Evolutionary conservation across 2,113 vertebrate genomes (phyloP).

Genomic region (Falco punctatus): DNA sequence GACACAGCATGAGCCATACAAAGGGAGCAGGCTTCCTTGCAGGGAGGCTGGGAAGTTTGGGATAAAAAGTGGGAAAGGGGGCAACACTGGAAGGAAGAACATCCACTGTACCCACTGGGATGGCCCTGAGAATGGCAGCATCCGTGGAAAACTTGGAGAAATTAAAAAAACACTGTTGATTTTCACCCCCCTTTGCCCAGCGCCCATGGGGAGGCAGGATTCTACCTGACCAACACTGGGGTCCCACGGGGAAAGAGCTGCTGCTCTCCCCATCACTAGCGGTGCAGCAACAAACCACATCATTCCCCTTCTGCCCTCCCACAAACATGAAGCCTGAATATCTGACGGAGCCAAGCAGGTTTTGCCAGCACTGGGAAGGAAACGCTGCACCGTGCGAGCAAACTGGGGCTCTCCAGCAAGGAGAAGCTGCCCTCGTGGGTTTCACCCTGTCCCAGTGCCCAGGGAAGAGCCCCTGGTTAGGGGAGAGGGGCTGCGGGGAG

Average conservation of each 20-base stretch:
- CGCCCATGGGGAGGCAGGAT: accelerated
- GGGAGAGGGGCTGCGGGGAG: accelerated
- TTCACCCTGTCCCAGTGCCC: not conserved
- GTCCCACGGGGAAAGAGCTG: accelerated
- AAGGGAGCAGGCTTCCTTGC: not conserved
- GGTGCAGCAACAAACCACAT: not conserved
- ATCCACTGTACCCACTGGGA: not conserved
- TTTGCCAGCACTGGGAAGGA: not conserved
- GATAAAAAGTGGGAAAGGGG: not conserved
- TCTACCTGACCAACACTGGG: not conserved
- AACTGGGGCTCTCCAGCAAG: not conserved
- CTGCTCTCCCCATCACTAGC: accelerated
- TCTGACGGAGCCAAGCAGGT: not conserved
- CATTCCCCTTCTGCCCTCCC: not conserved
- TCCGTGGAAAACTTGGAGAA: not conserved
- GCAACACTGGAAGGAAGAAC: not conserved
- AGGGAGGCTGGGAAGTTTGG: not conserved
- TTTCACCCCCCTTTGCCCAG: not conserved
- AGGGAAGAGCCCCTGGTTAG: accelerated
- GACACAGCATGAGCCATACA: not conserved
- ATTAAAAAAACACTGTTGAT: not conserved
- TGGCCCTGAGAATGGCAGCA: accelerated
- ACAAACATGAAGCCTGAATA: not conserved
- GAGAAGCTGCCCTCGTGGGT: not conserved
- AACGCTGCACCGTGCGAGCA: accelerated